Conservation (phyloP, 1,140 invertebrate genomes). For the Rhagoletis zephyria region DNA sequence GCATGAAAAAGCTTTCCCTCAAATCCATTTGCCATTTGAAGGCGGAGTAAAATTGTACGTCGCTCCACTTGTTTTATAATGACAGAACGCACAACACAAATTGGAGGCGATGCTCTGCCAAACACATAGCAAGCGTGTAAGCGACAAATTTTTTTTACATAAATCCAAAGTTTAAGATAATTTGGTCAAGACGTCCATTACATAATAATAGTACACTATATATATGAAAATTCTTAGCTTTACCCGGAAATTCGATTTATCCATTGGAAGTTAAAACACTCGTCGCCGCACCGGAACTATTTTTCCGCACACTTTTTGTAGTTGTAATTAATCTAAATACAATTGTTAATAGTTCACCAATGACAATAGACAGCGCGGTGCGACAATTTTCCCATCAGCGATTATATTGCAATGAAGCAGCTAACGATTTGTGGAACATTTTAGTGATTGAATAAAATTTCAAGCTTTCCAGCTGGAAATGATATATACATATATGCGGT, state of each 20-base stretch:
- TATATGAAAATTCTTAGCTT: not conserved
- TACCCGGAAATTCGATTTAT: conserved; percentile 56
- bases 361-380: not conserved
- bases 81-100: no score
- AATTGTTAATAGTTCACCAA: not conserved
- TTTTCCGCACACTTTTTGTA: conserved; percentile 7
- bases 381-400: conserved; percentile 13
- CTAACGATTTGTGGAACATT: conserved; percentile 27
- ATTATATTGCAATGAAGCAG: not conserved
- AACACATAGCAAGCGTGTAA: no score
- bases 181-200: no score
- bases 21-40: no score
- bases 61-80: no score
- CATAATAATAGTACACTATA: not conserved
- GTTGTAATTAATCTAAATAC: not conserved
- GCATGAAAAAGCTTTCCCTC: no score
- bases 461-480: not conserved
- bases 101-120: no score
- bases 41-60: no score
- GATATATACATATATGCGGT: not conserved
- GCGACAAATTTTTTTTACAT: no score
- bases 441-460: not conserved
- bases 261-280: conserved; percentile 38
- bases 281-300: conserved; percentile 29
- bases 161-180: no score